Percentiles rank a stretch among this genome's conserved stretches.
Evolutionary conservation across 2,888 invertebrate genomes (phyloP).

Genomic region (Brachyopa scutellaris): DNA sequence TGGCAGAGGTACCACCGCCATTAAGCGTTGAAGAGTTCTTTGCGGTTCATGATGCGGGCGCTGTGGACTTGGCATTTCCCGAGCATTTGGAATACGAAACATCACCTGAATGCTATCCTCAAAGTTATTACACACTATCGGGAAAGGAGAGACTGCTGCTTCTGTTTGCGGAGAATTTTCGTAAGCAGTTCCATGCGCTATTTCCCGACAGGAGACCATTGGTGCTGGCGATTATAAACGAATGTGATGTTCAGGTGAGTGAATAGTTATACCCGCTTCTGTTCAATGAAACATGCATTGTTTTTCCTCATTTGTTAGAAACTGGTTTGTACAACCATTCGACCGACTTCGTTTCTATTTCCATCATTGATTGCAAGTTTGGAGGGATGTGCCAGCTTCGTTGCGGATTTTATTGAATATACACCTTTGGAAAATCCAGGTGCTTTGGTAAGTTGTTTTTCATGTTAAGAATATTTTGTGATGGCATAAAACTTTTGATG

Average conservation of each 20-base stretch:
- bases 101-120: constrained; percentile 85
- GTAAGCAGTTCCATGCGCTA: constrained; percentile 85
- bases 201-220: constrained; percentile 86
- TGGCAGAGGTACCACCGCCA: not conserved
- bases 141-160: constrained; percentile 88
- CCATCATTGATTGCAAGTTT: constrained; percentile 85
- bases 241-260: constrained; percentile 88
- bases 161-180: constrained; percentile 90
- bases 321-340: constrained; percentile 92
- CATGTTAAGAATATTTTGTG: not conserved
- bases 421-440: constrained; percentile 87
- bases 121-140: constrained; percentile 85
- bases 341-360: constrained; percentile 89
- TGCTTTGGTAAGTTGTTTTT: constrained; percentile 85
- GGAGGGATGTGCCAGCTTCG: constrained; percentile 88
- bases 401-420: constrained; percentile 90
- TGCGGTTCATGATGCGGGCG: constrained; percentile 75
- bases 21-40: constrained; percentile 74
- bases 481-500: too few species aligned
- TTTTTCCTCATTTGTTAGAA: constrained; percentile 84
- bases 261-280: not conserved
- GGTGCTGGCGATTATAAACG: constrained; percentile 88
- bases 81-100: constrained; percentile 78
- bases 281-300: too few species aligned
- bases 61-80: constrained; percentile 79